phyloP scores from a whole-genome alignment of 2,888 invertebrate species.

The Seira ritae region DNA sequence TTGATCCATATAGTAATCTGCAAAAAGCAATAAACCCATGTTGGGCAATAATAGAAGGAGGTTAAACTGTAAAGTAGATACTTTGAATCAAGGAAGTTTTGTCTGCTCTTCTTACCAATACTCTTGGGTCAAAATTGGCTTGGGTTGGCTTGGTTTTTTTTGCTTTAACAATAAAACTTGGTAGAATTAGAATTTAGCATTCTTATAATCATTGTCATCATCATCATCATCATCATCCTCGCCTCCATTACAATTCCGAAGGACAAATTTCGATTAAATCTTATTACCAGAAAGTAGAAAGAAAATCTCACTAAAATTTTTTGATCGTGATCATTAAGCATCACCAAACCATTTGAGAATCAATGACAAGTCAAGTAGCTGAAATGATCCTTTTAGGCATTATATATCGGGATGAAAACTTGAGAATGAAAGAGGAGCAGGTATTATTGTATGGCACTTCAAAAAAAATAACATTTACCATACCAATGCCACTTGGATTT shows the following conservation, averaged over 20 bases:
- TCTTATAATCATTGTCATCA: too few species aligned
- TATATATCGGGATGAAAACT: neutral
- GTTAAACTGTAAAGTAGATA: neutral
- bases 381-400: neutral
- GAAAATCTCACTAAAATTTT: neutral
- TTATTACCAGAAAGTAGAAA: slow-evolving; percentile 5
- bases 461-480: neutral
- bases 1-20: neutral
- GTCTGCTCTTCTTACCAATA: too few species aligned
- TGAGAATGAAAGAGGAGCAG: neutral
- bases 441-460: too few species aligned
- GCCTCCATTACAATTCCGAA: neutral
- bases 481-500: neutral
- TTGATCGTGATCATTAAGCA: slow-evolving; percentile 3
- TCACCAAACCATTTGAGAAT: neutral
- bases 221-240: neutral
- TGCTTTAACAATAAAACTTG: too few species aligned
- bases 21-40: neutral
- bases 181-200: too few species aligned
- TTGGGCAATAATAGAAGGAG: neutral
- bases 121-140: too few species aligned
- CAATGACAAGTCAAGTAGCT: slow-evolving; percentile 1
- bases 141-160: too few species aligned
- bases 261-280: slow-evolving; percentile 9
- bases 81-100: neutral